Evolutionary conservation across 2,888 invertebrate species (phyloP).

Genomic region (Deilephila porcellus): DNA sequence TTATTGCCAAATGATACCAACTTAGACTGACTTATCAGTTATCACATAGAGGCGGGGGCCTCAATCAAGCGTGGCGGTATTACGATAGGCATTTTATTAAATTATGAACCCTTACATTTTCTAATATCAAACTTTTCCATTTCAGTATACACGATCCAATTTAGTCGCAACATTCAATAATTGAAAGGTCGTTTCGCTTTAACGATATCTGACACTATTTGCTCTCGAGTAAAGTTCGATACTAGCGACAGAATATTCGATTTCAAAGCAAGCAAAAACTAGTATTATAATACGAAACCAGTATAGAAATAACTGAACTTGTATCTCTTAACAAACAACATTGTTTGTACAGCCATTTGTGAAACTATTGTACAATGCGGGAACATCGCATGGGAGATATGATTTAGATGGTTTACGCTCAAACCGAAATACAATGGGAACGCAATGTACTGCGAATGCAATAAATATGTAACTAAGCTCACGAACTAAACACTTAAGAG

Average conservation of each 20-base stretch:
- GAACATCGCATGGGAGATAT: slow-evolving; percentile 26
- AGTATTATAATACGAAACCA: not conserved
- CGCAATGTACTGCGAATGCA: slow-evolving; percentile 52
- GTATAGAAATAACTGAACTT: slow-evolving; percentile 1
- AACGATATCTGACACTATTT: not conserved
- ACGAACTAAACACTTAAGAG: slow-evolving; percentile 77
- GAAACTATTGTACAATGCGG: slow-evolving; percentile 19
- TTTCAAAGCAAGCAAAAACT: slow-evolving; percentile 18
- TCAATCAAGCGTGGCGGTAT: too few species aligned
- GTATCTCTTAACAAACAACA: slow-evolving; percentile 18
- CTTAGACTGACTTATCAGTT: too few species aligned
- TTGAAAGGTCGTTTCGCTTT: not conserved
- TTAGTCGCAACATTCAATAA: slow-evolving; percentile 1
- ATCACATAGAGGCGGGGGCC: too few species aligned
- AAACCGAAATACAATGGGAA: slow-evolving; percentile 50
- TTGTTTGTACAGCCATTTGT: slow-evolving; percentile 23
- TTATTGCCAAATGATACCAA: too few species aligned
- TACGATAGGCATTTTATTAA: too few species aligned
- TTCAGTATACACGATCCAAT: not conserved
- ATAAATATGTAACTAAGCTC: slow-evolving; percentile 70
- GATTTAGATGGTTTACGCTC: slow-evolving; percentile 29
- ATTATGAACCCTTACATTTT: not conserved
- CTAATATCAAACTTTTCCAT: not conserved
- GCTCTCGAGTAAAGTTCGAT: not conserved
- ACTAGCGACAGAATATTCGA: not conserved